These are phyloP conservation scores for Andrena minutula DNA, from an alignment of 2,888 invertebrate species.

Conservation along the genomic window DNA sequence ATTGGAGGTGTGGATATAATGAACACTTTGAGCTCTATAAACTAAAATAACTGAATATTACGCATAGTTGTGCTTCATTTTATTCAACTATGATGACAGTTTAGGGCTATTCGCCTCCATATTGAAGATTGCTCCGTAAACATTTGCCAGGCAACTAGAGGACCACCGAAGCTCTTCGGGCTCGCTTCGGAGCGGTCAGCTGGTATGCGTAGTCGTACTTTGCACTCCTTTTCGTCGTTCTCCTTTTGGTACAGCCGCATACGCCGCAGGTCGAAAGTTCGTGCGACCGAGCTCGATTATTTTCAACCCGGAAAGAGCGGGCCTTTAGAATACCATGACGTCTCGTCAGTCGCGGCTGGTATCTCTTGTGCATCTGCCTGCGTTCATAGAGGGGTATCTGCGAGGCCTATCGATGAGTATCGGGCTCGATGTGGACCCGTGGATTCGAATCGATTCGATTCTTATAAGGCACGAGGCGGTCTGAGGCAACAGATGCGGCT, in stretches of 20 bases:
- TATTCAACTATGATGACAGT: too few species aligned
- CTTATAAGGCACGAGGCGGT: not conserved
- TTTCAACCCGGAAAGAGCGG: conserved; percentile 81
- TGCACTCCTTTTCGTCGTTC: conserved; percentile 64
- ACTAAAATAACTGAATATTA: too few species aligned
- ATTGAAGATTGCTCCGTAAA: conserved; percentile 5
- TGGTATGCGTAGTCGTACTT: conserved; percentile 63
- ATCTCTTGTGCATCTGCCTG: conserved; percentile 40
- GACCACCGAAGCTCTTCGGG: conserved; percentile 32
- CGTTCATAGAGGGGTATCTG: conserved; percentile 14
- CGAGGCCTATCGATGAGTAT: conserved; percentile 5
- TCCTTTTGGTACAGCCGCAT: conserved; percentile 79
- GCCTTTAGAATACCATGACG: conserved; percentile 76
- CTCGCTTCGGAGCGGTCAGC: conserved; percentile 33
- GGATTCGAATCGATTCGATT: not conserved
- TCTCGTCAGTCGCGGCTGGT: conserved; percentile 44
- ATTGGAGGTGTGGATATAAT: too few species aligned
- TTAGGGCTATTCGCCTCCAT: not conserved
- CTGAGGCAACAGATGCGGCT: not conserved
- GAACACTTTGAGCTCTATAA: too few species aligned
- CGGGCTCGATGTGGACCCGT: not conserved
- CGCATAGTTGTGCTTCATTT: too few species aligned
- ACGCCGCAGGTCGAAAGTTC: conserved; percentile 82
- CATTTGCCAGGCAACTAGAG: conserved; percentile 26
- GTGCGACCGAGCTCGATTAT: conserved; percentile 80